Evolutionary conservation across 2,888 invertebrate species (phyloP).

Genomic region (Plebejus anna): DNA sequence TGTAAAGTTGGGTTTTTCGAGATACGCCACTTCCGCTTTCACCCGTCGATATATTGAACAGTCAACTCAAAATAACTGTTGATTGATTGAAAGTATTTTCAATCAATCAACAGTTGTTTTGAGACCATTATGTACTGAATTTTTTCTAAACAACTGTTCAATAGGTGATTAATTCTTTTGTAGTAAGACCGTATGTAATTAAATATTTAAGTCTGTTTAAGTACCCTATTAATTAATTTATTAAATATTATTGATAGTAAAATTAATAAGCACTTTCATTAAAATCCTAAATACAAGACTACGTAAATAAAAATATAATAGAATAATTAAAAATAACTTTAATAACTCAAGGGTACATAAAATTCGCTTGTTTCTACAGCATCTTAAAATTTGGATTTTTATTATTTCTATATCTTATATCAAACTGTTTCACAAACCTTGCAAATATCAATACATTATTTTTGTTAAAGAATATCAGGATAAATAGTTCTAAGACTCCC

Average conservation of each 20-base stretch:
- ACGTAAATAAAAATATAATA: slow-evolving; percentile 2
- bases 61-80: too few species aligned
- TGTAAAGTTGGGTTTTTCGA: too few species aligned
- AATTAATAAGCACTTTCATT: not conserved
- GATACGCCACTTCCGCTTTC: too few species aligned
- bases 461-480: slow-evolving; percentile 18
- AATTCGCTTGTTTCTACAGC: slow-evolving; percentile 13
- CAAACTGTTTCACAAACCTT: slow-evolving; percentile 24
- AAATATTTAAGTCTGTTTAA: not conserved
- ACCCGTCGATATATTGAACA: too few species aligned
- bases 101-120: too few species aligned
- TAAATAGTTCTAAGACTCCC: slow-evolving; percentile 40
- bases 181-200: not conserved
- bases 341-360: slow-evolving; percentile 27
- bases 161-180: too few species aligned
- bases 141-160: too few species aligned
- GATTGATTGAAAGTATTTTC: too few species aligned
- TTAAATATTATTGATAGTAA: not conserved
- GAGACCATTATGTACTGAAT: too few species aligned
- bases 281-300: not conserved
- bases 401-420: slow-evolving; percentile 20
- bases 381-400: slow-evolving; percentile 16
- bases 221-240: not conserved
- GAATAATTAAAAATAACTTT: slow-evolving; percentile 19
- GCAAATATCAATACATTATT: slow-evolving; percentile 15